Evolutionary conservation across 1,140 invertebrate genomes (phyloP), one percentile per base, ranked within the genome.

Genomic region (Elymnias hypermnestra): DNA sequence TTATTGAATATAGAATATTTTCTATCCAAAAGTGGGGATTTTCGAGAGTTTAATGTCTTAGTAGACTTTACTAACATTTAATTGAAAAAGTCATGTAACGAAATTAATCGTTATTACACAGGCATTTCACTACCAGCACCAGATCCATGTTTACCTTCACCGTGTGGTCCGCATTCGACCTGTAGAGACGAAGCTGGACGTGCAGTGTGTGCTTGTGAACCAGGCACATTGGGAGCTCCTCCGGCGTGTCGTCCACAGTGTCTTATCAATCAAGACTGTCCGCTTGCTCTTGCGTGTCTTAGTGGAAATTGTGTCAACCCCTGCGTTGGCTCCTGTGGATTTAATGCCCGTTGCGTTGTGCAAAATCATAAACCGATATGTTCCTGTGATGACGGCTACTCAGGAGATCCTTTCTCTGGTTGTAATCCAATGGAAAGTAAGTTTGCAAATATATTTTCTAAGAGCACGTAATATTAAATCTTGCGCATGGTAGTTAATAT

Each of bases 331-430:
- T 92, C 94, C 0, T 97, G 95, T 63, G 93, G 94, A 6, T 91
- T 93, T 28, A 94, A 95, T 67, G 92, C 94, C 0, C 87, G 92
- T 19, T 96, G 95, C 64, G 88, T 86, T 6, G 92, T 92, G 0
- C 90, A 92, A 66, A 92, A 93, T 64, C 94, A 95, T 77, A 89
- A 91, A 56, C 92, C 94, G 0, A 90, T 93, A 52, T 95, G 94
- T 55, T 89, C 90, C 9, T 96, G 94, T 63, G 87, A 91, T 36
- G 87, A 90, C 8, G 92, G 91, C 1, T 94, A 89, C 56, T 91
- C 93, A 71, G 95, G 94, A 37, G 94, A 96, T 90, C 94, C 95
- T 15, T 94, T 93, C 64, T 90, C 90, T 9, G 92, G 92, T 29
- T 95, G 94, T 59, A 91, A 86, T 62, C 88, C 85, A 47, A 86